These are phyloP conservation scores for Centroberyx gerrardi DNA, from an alignment of 2,797 vertebrate genomes.

Conservation along the genomic window DNA sequence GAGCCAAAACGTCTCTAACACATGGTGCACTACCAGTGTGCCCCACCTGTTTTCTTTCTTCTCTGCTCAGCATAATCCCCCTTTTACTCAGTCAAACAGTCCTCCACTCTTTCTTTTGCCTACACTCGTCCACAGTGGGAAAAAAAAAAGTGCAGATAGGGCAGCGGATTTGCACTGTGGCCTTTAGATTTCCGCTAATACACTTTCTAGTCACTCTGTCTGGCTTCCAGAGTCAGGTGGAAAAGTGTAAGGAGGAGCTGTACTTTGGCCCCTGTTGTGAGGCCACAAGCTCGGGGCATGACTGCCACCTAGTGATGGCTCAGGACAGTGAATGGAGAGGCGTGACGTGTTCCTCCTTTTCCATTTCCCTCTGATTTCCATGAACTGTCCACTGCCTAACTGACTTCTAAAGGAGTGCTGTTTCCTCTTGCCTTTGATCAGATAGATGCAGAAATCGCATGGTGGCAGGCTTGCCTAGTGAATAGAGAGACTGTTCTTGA, in stretches of 20 bases:
- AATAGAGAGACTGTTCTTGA: too few species aligned
- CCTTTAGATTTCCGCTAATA: constrained; percentile 14
- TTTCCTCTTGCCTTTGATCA: not conserved
- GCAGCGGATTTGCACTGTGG: constrained; percentile 3
- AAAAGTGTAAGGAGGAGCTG: constrained; percentile 53
- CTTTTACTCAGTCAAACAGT: constrained; percentile 10
- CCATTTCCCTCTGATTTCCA: not conserved
- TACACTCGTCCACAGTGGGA: not conserved
- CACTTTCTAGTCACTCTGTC: constrained; percentile 11
- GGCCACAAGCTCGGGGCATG: constrained; percentile 27
- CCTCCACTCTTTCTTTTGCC: not conserved
- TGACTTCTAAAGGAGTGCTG: not conserved
- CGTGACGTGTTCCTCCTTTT: too few species aligned
- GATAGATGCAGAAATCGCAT: too few species aligned
- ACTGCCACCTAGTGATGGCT: constrained; percentile 81
- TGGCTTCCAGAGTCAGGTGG: constrained; percentile 51
- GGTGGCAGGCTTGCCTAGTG: too few species aligned
- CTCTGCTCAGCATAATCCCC: not conserved
- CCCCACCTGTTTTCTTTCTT: constrained; percentile 8
- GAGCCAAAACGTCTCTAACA: constrained; percentile 17
- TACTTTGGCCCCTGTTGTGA: constrained; percentile 25
- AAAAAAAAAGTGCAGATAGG: not conserved
- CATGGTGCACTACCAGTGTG: not conserved
- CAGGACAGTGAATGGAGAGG: not conserved
- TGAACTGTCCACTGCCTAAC: not conserved